These are phyloP conservation scores for Stenotaenia linearis DNA, from an alignment of 2,888 invertebrate genomes.

Conservation along the genomic window DNA sequence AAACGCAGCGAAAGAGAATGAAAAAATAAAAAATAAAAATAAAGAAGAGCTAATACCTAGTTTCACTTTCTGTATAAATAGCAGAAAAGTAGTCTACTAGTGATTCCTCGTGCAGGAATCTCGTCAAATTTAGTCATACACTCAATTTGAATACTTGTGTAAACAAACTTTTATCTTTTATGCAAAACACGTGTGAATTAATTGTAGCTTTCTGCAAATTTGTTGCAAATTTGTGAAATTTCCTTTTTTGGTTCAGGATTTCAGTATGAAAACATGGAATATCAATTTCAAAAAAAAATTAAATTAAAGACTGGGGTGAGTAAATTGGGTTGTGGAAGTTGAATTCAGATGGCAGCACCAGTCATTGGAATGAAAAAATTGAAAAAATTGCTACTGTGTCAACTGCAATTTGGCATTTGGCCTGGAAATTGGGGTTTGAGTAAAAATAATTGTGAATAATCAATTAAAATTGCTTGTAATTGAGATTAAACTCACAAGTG, in stretches of 20 bases:
- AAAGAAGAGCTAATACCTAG: background rate
- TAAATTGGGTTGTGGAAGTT: no score
- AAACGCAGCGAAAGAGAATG: background rate
- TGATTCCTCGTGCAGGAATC: background rate
- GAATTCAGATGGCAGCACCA: no score
- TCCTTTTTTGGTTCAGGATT: constrained; percentile 35
- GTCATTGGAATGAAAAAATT: no score
- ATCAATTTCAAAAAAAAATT: no score
- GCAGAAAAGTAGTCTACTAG: background rate
- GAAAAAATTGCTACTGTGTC: no score
- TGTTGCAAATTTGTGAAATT: constrained; percentile 37
- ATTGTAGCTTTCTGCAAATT: constrained; percentile 34
- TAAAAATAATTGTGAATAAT: no score
- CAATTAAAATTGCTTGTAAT: no score
- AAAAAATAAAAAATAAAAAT: background rate
- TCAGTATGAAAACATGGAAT: background rate
- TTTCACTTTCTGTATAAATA: background rate
- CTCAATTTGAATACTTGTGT: background rate
- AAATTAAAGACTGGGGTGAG: no score
- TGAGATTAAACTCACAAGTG: no score
- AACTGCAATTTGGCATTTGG: no score
- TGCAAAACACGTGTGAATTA: background rate
- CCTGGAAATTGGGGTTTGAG: no score
- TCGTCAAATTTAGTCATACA: background rate
- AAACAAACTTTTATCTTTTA: background rate